phyloP scores from a whole-genome alignment of 1,140 invertebrate genomes.

The Maconellicoccus hirsutus region DNA sequence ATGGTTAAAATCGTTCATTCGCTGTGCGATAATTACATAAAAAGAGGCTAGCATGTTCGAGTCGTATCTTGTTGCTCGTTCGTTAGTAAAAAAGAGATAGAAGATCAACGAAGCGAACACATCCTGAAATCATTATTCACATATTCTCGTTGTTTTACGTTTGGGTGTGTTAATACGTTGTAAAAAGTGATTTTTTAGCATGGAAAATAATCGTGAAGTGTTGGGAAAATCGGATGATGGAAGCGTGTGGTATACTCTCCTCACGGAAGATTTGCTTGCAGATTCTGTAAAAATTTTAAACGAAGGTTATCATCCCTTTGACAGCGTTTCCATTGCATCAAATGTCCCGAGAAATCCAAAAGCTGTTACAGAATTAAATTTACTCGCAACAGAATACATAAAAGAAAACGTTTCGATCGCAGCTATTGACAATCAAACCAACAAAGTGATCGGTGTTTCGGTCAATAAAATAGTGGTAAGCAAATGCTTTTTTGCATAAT shows the following conservation, averaged over 20 bases:
- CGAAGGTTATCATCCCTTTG: conserved; percentile 19
- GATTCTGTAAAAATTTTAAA: conserved; percentile 12
- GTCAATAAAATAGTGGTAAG: conserved; percentile 55
- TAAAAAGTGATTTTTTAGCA: too few species aligned
- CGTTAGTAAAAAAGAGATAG: too few species aligned
- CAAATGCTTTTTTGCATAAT: too few species aligned
- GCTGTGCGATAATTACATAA: too few species aligned
- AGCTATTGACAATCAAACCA: conserved; percentile 40
- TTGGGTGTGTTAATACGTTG: too few species aligned
- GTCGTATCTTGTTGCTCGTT: too few species aligned
- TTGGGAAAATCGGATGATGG: conserved; percentile 20
- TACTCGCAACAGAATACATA: conserved; percentile 43
- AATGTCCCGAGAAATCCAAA: conserved; percentile 36
- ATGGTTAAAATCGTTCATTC: too few species aligned
- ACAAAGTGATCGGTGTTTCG: conserved; percentile 42
- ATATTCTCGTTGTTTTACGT: too few species aligned
- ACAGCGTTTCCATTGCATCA: background rate
- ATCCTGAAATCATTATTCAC: too few species aligned
- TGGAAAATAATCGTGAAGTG: background rate
- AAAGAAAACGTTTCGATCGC: conserved; percentile 51
- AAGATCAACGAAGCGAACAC: too few species aligned
- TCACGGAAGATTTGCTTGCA: background rate
- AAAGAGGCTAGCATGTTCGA: too few species aligned
- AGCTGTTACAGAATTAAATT: conserved; percentile 43
- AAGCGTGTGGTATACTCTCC: conserved; percentile 11